Percentiles rank a stretch among this genome's conserved stretches.
Conservation (phyloP, 2,797 vertebrate genomes). For the Pelochelys cantorii region DNA sequence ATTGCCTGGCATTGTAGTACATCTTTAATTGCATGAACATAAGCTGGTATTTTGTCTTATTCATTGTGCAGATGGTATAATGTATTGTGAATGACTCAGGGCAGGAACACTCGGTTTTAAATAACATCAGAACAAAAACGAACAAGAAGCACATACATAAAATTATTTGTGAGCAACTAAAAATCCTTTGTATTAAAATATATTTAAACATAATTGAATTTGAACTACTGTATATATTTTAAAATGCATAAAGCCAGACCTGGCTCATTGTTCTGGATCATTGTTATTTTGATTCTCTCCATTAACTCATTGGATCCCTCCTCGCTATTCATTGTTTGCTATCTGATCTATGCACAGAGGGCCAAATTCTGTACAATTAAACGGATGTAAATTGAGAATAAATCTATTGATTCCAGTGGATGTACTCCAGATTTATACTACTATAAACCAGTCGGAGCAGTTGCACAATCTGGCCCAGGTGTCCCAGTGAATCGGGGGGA, state of each 20-base stretch:
- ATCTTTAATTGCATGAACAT: background rate
- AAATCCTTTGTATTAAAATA: background rate
- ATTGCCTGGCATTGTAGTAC: background rate
- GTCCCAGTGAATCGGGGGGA: too few relatives aligned
- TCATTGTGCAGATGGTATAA: background rate
- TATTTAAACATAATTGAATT: background rate
- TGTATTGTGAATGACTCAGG: background rate
- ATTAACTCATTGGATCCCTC: background rate
- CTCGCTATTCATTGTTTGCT: background rate
- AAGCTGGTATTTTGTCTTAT: too few relatives aligned
- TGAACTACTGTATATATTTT: background rate
- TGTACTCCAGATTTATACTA: background rate
- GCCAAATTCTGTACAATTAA: background rate
- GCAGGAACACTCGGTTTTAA: background rate
- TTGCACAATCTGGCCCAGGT: too few relatives aligned
- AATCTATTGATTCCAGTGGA: background rate
- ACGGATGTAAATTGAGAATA: background rate
- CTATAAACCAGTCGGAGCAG: background rate
- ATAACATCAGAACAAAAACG: background rate
- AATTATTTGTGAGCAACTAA: background rate
- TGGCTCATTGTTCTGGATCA: background rate
- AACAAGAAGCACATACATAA: background rate
- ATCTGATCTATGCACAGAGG: background rate
- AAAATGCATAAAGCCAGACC: background rate
- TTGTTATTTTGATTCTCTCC: background rate